phyloP scores from a whole-genome alignment of 2,888 invertebrate species.

The Laothoe populi region DNA sequence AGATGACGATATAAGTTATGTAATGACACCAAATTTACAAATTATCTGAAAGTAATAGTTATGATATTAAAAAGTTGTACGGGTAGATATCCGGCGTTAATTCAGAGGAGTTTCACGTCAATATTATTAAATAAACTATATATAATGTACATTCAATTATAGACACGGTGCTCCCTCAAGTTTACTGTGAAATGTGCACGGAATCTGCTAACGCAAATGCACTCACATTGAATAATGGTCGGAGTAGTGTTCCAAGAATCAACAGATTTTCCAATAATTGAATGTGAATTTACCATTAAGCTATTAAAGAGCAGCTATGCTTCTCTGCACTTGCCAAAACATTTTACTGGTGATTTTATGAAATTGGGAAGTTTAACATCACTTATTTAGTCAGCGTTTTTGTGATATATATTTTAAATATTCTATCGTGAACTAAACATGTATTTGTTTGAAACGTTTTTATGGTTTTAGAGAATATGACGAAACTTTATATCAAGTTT shows the following conservation, averaged over 20 bases:
- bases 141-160: neutral
- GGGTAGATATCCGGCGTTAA: no score
- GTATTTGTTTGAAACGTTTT: no score
- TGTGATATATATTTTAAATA: no score
- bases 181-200: conserved; percentile 12
- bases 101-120: no score
- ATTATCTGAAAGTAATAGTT: no score
- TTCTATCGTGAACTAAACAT: no score
- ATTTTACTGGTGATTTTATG: conserved; percentile 11
- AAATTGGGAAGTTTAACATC: conserved; percentile 1
- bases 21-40: no score
- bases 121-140: neutral
- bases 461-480: no score
- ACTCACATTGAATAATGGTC: conserved; percentile 47
- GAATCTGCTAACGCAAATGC: conserved; percentile 37
- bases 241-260: conserved; percentile 44
- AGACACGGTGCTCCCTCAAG: neutral
- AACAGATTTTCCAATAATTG: conserved; percentile 65
- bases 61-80: no score
- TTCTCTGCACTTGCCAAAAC: neutral
- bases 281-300: conserved; percentile 47
- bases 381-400: neutral
- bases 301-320: conserved; percentile 28
- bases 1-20: no score
- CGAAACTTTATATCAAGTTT: no score